Conservation (phyloP, 2,113 vertebrate genomes). For the Xyliphius kryptos region DNA sequence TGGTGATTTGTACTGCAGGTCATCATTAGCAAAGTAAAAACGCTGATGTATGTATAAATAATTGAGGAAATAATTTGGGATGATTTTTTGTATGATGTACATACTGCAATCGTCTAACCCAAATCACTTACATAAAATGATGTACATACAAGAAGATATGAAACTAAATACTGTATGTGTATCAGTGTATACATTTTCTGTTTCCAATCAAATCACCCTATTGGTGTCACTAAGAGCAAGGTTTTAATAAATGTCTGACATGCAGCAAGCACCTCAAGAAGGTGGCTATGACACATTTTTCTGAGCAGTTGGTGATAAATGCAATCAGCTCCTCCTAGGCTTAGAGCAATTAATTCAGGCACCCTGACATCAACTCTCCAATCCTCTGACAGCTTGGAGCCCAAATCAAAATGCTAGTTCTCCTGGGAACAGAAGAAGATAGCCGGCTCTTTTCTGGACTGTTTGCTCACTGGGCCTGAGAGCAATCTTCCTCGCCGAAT, state of each 20-base stretch:
- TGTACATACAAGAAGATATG: too few relatives aligned
- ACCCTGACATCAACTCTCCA: constrained; percentile 99
- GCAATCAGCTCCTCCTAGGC: constrained; percentile 80
- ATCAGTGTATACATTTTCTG: too few relatives aligned
- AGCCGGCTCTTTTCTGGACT: constrained; percentile 99
- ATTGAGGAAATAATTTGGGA: too few relatives aligned
- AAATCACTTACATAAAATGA: too few relatives aligned
- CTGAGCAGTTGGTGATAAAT: constrained; percentile 89
- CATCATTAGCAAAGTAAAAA: too few relatives aligned
- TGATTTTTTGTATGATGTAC: too few relatives aligned
- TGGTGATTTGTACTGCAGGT: too few relatives aligned
- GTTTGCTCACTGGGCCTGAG: constrained; percentile 99
- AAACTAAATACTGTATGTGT: too few relatives aligned
- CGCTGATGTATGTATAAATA: too few relatives aligned
- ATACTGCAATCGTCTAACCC: too few relatives aligned
- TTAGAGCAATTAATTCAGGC: constrained; percentile 99
- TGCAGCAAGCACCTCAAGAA: constrained; percentile 4
- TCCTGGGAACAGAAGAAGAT: constrained; percentile 97
- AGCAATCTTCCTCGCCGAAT: constrained; percentile 99
- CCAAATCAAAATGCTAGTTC: constrained; percentile 99
- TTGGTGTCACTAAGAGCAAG: too few relatives aligned
- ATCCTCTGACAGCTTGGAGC: constrained; percentile 99
- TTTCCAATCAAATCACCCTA: too few relatives aligned
- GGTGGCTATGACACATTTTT: constrained; percentile 77
- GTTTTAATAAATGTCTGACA: constrained; percentile 49